A percentile compares a stretch with the other conserved stretches of the same genome.
These are phyloP conservation scores for Sebastolobus alascanus DNA, from an alignment of 2,797 vertebrate genomes.

Conservation along the genomic window DNA sequence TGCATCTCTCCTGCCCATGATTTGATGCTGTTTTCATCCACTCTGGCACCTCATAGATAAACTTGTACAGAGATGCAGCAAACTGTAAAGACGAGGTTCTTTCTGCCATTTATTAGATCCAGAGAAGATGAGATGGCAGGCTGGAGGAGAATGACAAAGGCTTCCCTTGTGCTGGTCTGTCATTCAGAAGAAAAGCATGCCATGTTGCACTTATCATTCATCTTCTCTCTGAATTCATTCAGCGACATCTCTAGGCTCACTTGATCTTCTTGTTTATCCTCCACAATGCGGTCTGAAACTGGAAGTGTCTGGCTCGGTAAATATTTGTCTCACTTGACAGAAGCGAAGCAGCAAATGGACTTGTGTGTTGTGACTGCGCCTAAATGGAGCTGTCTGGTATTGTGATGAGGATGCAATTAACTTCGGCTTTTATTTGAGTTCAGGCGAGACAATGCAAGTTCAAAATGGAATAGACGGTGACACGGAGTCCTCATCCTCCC, in stretches of 20 bases:
- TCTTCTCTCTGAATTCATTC: conserved; percentile 34
- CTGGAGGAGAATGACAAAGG: conserved; percentile 41
- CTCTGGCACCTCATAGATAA: conserved; percentile 62
- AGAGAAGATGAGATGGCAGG: conserved; percentile 35
- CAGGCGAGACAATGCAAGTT: conserved; percentile 27
- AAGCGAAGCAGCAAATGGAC: conserved; percentile 50
- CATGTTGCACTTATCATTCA: conserved; percentile 64
- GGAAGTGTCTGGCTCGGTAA: conserved; percentile 49
- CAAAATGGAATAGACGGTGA: neutral
- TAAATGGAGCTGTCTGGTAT: conserved; percentile 49
- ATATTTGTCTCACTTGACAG: conserved; percentile 58
- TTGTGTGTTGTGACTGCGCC: conserved; percentile 30
- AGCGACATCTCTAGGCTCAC: conserved; percentile 42
- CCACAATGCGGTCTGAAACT: conserved; percentile 3
- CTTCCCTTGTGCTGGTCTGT: conserved; percentile 31
- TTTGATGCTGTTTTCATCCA: conserved; percentile 59
- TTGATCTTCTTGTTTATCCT: conserved; percentile 56
- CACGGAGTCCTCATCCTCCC: neutral
- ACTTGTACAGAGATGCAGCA: conserved; percentile 32
- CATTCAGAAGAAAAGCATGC: conserved; percentile 43
- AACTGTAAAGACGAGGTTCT: conserved; percentile 46
- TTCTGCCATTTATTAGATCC: conserved; percentile 50
- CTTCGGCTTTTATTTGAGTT: conserved; percentile 41
- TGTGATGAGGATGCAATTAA: conserved; percentile 67
- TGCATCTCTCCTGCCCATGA: conserved; percentile 55